phyloP scores from a whole-genome alignment of 2,888 invertebrate species.

The Dascillus cervinus region DNA sequence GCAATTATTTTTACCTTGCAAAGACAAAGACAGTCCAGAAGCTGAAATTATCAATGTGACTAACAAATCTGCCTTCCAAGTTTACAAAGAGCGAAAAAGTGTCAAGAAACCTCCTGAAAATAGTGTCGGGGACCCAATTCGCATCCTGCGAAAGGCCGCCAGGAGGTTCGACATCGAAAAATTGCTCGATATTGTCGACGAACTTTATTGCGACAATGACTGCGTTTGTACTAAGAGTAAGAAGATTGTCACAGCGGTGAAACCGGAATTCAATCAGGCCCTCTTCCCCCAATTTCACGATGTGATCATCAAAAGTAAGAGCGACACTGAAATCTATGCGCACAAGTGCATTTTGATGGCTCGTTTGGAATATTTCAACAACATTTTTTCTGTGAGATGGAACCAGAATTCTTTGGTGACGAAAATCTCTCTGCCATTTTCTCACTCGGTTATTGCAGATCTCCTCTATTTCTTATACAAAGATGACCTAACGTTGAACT shows the following conservation, averaged over 20 bases:
- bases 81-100: constrained; percentile 35
- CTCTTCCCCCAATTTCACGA: constrained; percentile 34
- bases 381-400: constrained; percentile 78
- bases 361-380: constrained; percentile 76
- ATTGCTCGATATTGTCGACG: constrained; percentile 47
- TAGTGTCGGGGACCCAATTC: constrained; percentile 46
- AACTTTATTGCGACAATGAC: constrained; percentile 31
- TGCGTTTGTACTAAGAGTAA: background rate
- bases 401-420: constrained; percentile 49
- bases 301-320: constrained; percentile 34
- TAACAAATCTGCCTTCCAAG: constrained; percentile 48
- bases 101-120: background rate
- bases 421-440: constrained; percentile 52
- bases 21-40: constrained; percentile 9
- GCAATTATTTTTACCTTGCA: constrained; percentile 7
- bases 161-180: constrained; percentile 47
- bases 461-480: constrained; percentile 72
- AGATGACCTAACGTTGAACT: constrained; percentile 53
- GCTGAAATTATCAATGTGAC: constrained; percentile 10
- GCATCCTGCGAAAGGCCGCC: constrained; percentile 50
- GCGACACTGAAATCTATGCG: constrained; percentile 47
- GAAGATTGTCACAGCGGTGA: background rate
- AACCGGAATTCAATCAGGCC: constrained; percentile 4
- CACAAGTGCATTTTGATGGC: constrained; percentile 78
- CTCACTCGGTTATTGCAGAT: constrained; percentile 53